Percentiles rank a stretch among this genome's conserved stretches.
phyloP scores from a whole-genome alignment of 2,888 invertebrate species.

The Nasonovia ribisnigri region DNA sequence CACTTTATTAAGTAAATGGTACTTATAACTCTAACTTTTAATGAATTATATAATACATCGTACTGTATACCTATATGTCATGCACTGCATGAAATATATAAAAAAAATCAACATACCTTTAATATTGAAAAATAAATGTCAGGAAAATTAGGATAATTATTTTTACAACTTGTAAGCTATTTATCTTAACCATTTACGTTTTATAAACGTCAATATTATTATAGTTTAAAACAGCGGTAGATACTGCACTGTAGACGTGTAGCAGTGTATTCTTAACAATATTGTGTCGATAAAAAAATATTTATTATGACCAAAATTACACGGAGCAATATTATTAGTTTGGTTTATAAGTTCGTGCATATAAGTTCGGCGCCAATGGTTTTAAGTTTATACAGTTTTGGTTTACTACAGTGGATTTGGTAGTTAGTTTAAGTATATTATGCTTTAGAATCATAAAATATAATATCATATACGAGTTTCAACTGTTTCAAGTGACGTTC shows the following conservation, averaged over 20 bases:
- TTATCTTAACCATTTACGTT: not conserved
- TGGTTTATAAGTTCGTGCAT: no score
- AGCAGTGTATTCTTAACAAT: not conserved
- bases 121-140: not conserved
- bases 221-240: not conserved
- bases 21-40: no score
- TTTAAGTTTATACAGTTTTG: not conserved
- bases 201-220: not conserved
- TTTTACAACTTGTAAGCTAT: not conserved
- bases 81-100: no score
- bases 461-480: not conserved
- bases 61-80: no score
- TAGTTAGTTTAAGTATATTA: not conserved
- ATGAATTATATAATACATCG: no score
- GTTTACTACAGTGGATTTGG: not conserved
- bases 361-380: not conserved
- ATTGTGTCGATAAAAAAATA: not conserved
- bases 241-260: no score
- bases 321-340: not conserved
- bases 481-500: not conserved
- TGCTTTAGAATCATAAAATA: not conserved
- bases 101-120: not conserved
- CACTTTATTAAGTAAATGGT: no score
- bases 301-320: not conserved
- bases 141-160: not conserved